A percentile compares a stretch with the other conserved stretches of the same genome.
phyloP scores from a whole-genome alignment of 2,113 vertebrate genomes.

The Carassius auratus region DNA sequence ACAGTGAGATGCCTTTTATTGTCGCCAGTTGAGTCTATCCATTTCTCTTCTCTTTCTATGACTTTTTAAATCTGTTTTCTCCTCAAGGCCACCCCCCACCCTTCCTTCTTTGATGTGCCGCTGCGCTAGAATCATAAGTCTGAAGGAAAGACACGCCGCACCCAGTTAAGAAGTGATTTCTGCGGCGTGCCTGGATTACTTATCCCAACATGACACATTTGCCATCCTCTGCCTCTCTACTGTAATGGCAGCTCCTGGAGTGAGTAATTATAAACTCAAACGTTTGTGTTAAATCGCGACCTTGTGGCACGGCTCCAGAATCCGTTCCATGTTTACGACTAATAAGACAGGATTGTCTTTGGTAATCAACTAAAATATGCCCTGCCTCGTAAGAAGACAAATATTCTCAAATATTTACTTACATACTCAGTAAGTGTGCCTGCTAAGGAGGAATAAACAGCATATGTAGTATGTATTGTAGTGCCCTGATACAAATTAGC shows the following conservation, averaged over 20 bases:
- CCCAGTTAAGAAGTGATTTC: conserved; percentile 55
- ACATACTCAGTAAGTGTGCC: neutral
- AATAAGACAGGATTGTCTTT: conserved; percentile 18
- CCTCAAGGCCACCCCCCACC: conserved; percentile 37
- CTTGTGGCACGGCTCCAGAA: conserved; percentile 45
- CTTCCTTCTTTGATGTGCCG: conserved; percentile 11
- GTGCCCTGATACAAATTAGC: neutral
- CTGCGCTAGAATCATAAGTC: conserved; percentile 49
- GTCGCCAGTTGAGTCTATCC: conserved; percentile 40
- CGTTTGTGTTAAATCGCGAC: conserved; percentile 61
- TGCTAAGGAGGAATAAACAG: neutral
- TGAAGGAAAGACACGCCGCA: conserved; percentile 43
- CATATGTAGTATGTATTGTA: neutral
- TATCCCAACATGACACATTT: conserved; percentile 66
- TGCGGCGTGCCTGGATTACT: conserved; percentile 53
- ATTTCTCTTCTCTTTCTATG: conserved; percentile 16
- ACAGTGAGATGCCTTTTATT: conserved; percentile 46
- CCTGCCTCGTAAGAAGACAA: neutral
- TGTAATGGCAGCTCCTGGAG: conserved; percentile 65
- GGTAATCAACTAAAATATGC: conserved; percentile 17
- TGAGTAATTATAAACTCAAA: conserved; percentile 67
- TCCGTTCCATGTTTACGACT: conserved; percentile 41
- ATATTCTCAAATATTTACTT: neutral
- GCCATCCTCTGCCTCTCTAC: conserved; percentile 59
- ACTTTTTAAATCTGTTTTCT: conserved; percentile 37